Evolutionary conservation across 2,797 vertebrate species (phyloP).

Genomic region (Merluccius polli): DNA sequence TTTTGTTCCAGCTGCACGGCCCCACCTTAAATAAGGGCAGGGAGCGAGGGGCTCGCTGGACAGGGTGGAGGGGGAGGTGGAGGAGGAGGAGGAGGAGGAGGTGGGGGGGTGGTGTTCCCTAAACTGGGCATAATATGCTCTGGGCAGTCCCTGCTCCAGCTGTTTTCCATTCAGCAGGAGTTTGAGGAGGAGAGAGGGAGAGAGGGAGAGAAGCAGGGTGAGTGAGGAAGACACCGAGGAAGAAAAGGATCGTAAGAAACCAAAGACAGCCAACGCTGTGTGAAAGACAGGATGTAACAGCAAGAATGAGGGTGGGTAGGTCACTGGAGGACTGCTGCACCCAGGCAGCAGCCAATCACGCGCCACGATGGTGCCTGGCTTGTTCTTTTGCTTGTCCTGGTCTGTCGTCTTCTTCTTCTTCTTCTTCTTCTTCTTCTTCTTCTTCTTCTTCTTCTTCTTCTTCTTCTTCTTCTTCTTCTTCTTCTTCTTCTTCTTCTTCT

Average conservation of each 20-base stretch:
- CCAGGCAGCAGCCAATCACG: not conserved
- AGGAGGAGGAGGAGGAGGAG: conserved; percentile 48
- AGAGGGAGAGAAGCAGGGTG: not conserved
- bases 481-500: too few species aligned
- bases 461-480: not conserved
- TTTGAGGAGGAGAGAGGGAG: conserved; percentile 9
- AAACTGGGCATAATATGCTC: conserved; percentile 71
- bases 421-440: not conserved
- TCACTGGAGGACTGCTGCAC: not conserved
- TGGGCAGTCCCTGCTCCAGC: conserved; percentile 66
- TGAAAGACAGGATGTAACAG: not conserved
- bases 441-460: not conserved
- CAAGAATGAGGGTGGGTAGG: conserved; percentile 1
- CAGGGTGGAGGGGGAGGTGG: conserved; percentile 42
- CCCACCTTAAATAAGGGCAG: conserved; percentile 71
- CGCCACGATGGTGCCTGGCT: not conserved
- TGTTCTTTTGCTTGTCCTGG: not conserved
- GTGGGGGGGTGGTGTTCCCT: conserved; percentile 66
- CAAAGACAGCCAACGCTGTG: not conserved
- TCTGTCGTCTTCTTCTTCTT: not conserved
- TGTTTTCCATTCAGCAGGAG: conserved; percentile 60
- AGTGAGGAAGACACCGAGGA: not conserved
- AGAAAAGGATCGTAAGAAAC: not conserved
- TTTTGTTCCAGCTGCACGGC: conserved; percentile 73
- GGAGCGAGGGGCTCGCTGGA: conserved; percentile 64